phyloP scores from a whole-genome alignment of 2,888 invertebrate species.

The Imbricaverruca yamaguchii region DNA sequence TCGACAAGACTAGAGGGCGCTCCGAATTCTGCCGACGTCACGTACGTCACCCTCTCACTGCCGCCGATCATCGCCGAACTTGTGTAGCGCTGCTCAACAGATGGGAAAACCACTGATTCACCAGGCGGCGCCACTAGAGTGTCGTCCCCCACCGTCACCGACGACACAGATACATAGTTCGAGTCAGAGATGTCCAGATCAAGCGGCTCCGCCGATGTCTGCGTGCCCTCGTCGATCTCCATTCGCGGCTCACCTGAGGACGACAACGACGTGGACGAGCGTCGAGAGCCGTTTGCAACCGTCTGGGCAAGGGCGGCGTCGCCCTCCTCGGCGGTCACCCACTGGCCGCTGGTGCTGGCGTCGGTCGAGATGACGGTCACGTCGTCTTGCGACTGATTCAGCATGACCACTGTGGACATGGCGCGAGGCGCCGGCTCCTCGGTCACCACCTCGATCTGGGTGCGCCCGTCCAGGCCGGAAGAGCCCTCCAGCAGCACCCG shows the following conservation, averaged over 20 bases:
- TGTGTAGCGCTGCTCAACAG: background rate
- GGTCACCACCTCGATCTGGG: slow-evolving; percentile 8
- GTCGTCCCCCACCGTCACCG: background rate
- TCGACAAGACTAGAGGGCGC: background rate
- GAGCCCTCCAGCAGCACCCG: background rate
- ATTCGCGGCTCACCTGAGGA: background rate
- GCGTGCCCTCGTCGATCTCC: slow-evolving; percentile 12
- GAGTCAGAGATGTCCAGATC: background rate
- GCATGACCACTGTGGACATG: background rate
- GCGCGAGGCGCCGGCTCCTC: background rate
- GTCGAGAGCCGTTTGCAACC: background rate
- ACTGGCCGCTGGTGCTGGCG: slow-evolving; percentile 8
- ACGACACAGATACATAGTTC: background rate
- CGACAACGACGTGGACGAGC: background rate
- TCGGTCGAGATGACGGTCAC: slow-evolving; percentile 10
- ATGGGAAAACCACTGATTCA: background rate
- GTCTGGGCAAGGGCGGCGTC: background rate
- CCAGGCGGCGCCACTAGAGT: background rate
- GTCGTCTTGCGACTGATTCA: background rate
- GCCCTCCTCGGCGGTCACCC: slow-evolving; percentile 4
- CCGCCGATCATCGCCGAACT: background rate
- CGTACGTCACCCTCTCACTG: background rate
- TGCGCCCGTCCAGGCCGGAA: background rate
- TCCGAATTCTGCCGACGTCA: background rate
- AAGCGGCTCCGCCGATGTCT: background rate